Percentiles rank a stretch among this genome's conserved stretches.
phyloP scores from a whole-genome alignment of 1,140 invertebrate genomes.

The Philaenus spumarius region DNA sequence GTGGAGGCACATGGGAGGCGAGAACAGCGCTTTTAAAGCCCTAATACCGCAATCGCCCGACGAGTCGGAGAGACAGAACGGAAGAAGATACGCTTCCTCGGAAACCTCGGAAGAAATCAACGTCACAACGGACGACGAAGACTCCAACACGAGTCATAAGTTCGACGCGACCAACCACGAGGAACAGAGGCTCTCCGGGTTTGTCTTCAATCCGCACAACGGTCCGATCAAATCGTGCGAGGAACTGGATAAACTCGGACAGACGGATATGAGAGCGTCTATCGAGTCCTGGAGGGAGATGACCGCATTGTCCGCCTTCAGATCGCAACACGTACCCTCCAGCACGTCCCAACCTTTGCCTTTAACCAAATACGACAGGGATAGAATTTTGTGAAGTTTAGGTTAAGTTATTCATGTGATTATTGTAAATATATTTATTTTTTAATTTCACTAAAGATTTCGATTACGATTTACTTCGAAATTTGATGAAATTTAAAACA shows the following conservation, averaged over 20 bases:
- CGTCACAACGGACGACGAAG: conserved; percentile 33
- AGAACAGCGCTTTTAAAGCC: conserved; percentile 79
- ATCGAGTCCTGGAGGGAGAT: conserved; percentile 28
- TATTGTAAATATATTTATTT: background rate
- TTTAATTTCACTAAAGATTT: background rate
- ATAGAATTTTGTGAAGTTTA: conserved; percentile 2
- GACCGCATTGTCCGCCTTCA: conserved; percentile 16
- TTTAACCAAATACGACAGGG: conserved; percentile 29
- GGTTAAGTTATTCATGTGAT: background rate
- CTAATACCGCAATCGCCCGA: conserved; percentile 33
- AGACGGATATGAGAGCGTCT: conserved; percentile 21
- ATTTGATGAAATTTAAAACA: too few species aligned
- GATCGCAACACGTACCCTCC: conserved; percentile 3
- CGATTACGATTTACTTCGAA: too few species aligned
- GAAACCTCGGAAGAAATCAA: conserved; percentile 35
- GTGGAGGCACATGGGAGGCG: conserved; percentile 60
- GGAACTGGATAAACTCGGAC: background rate
- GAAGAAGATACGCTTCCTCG: conserved; percentile 25
- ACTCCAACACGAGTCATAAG: conserved; percentile 3
- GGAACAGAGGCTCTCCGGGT: background rate
- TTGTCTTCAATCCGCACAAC: background rate
- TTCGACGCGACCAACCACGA: too few species aligned
- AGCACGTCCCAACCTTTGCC: conserved; percentile 25
- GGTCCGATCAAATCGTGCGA: too few species aligned
- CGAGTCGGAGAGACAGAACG: conserved; percentile 5